phyloP scores from a whole-genome alignment of 2,797 vertebrate species.

The Scleropages formosus region DNA sequence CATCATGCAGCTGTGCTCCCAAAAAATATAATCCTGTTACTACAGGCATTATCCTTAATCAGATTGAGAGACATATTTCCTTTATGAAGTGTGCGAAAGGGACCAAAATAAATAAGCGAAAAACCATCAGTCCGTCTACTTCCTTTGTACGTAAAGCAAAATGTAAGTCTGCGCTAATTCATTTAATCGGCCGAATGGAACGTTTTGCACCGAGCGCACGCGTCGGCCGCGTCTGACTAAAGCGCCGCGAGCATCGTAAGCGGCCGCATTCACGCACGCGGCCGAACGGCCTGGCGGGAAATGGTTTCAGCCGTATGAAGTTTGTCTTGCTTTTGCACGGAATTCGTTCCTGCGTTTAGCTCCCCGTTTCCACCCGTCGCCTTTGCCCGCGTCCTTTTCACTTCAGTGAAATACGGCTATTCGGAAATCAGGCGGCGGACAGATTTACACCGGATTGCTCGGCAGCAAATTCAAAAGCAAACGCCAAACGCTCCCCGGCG shows the following conservation, averaged over 20 bases:
- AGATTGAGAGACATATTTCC: conserved; percentile 19
- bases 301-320: conserved; percentile 29
- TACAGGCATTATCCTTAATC: conserved; percentile 23
- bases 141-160: background rate
- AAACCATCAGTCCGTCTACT: conserved; percentile 18
- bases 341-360: conserved; percentile 22
- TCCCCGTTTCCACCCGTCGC: background rate
- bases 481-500: conserved; percentile 30
- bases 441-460: conserved; percentile 45
- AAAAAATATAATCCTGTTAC: conserved; percentile 20
- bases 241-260: too few species aligned
- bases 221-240: too few species aligned
- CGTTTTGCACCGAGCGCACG: background rate
- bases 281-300: too few species aligned
- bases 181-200: conserved; percentile 33
- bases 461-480: conserved; percentile 42
- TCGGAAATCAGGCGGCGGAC: conserved; percentile 25
- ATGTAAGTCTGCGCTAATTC: conserved; percentile 2
- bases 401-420: conserved; percentile 3
- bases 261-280: too few species aligned
- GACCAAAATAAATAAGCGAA: conserved; percentile 13
- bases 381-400: conserved; percentile 1
- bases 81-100: background rate
- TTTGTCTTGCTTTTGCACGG: conserved; percentile 32
- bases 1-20: background rate